A percentile compares a stretch with the other conserved stretches of the same genome.
phyloP scores from a whole-genome alignment of 2,888 invertebrate genomes.

The Prenolepis imparis region DNA sequence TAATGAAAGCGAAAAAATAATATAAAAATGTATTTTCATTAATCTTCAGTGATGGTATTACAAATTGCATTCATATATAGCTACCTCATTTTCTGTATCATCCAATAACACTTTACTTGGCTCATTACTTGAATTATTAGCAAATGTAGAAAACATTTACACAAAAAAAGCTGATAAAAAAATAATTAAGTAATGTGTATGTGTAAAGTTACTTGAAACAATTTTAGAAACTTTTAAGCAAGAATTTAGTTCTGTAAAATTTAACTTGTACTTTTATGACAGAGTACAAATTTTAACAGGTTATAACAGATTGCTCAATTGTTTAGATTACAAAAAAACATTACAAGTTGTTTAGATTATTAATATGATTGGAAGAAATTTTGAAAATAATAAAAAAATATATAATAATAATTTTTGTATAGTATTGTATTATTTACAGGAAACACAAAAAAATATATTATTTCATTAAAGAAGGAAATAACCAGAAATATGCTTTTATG shows the following conservation, averaged over 20 bases:
- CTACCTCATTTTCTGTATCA: constrained; percentile 31
- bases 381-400: no score
- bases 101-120: constrained; percentile 17
- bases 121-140: constrained; percentile 18
- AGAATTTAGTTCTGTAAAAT: constrained; percentile 16
- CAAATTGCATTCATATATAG: background rate
- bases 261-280: constrained; percentile 9
- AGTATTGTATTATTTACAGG: background rate
- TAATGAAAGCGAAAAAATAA: background rate
- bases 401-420: no score
- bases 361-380: constrained; percentile 3
- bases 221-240: background rate
- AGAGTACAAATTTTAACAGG: constrained; percentile 15
- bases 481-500: background rate
- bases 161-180: background rate
- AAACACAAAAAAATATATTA: background rate
- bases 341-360: no score
- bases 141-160: constrained; percentile 43
- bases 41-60: background rate
- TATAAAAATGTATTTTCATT: background rate
- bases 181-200: background rate
- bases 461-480: background rate
- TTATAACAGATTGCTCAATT: constrained; percentile 33
- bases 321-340: constrained; percentile 5
- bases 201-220: background rate